Base-by-base conservation (phyloP, 2,888 invertebrate species). In the Pyrocoelia pectoralis region DNA sequence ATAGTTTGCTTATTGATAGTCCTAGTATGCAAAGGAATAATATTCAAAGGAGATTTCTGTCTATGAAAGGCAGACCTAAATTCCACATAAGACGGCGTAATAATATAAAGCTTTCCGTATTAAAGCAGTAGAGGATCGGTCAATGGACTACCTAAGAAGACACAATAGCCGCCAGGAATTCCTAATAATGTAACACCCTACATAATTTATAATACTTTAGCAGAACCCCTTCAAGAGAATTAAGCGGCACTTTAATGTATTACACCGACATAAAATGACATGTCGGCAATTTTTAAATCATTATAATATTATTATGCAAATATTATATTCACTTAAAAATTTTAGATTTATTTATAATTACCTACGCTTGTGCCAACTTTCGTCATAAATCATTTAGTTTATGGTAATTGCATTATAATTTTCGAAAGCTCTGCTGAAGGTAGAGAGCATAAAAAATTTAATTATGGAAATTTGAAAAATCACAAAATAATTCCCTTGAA, bases 141-240 rank as follows among this genome's bases (percentile, higher is more conserved):
- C 65, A 65, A 65, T 56, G 49, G 46, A 61, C 41, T 48, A 49
- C 24, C 53, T 61, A 38, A 49, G 56, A 59, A 55, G 64, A 64
- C 55, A 61, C 65, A 61, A 61, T 65, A 56, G 56, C 54, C 52
- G 33, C 56, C 52, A 56, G 65, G 65, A 65, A 65, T 65, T 56
- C 56, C 60, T 61, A 61, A 57, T 61, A 65, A 65, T 65, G 33
- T 53, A 56, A 56, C 46, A 48, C 49, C 49, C 48, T 40, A 48
- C 52, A 56, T 61, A 65, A 61, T 61, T 61, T 52, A 40, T 65
- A 65, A 65, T 61, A 65, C 55, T 60, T 60, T 60, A 46, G 1
- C 5, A 2, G 56, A 50, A 60, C 60, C 65, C 60, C 65, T 65
- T 58, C 14, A 18, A 60, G 24, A 55, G 33, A 65, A 65, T 65